Conservation (phyloP, 2,113 vertebrate genomes). For the Paraplagusia blochii region DNA sequence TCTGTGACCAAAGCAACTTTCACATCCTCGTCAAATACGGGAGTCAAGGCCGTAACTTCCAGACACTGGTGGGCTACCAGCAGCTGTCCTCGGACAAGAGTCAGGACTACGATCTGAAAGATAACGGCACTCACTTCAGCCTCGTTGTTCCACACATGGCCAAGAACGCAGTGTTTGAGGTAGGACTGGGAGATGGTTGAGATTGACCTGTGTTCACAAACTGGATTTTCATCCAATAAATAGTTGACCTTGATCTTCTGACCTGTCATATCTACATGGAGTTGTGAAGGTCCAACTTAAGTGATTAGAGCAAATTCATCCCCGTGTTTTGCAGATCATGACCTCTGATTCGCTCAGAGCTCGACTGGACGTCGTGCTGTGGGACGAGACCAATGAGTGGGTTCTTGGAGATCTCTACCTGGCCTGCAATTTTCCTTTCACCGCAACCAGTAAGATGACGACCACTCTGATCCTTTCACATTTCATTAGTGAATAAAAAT, state of each 20-base stretch:
- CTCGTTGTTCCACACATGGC: slow-evolving; percentile 55
- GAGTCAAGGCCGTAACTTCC: slow-evolving; percentile 52
- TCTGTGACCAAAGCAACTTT: slow-evolving; percentile 67
- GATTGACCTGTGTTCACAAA: no score
- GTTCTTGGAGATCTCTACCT: slow-evolving; percentile 61
- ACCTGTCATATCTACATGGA: no score
- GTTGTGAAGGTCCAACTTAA: no score
- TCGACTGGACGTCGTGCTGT: slow-evolving; percentile 57
- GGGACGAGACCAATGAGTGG: slow-evolving; percentile 51
- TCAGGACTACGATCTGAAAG: slow-evolving; percentile 15
- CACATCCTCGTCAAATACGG: slow-evolving; percentile 53
- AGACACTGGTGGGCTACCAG: slow-evolving; percentile 39
- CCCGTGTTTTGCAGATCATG: slow-evolving; percentile 36
- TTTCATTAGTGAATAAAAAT: background rate
- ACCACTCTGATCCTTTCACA: background rate
- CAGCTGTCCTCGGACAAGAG: slow-evolving; percentile 40
- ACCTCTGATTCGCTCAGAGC: slow-evolving; percentile 45
- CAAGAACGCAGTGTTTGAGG: slow-evolving; percentile 53
- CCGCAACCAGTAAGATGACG: slow-evolving; percentile 49
- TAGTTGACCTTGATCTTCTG: no score
- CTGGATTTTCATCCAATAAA: no score
- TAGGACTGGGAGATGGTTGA: background rate
- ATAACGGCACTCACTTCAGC: slow-evolving; percentile 62
- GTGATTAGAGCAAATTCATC: background rate
- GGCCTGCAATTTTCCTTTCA: slow-evolving; percentile 70